Evolutionary conservation across 2,113 vertebrate species (phyloP), one percentile per base, ranked within the genome.

Genomic region (Ctenodactylus gundi): DNA sequence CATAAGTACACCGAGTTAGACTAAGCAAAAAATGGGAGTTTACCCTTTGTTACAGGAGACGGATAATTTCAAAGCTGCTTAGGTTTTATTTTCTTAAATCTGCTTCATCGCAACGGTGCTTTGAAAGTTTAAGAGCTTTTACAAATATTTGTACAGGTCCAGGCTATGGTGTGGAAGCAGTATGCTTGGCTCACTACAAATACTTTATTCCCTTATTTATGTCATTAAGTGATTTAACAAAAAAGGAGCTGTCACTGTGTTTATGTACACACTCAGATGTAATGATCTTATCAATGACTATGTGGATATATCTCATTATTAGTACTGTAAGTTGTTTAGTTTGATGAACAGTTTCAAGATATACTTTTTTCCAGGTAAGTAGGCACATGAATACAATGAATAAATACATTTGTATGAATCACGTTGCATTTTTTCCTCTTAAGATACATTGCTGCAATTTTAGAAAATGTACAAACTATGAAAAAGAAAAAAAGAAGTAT

Each of bases 201-300:
- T 60, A 67, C 31, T 84, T 88, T 78, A 21, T 73, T 91, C 91
- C 25, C 23, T 58, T 70, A 65, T 91, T 88, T 80, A 53, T 65
- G 4, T 90, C 68, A 25, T 84, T 65, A 64, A 51, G 3, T 55
- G 13, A 23, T 72, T 77, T 53, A 9, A 87, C n/a, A 60, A 20
- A 77, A 76, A 57, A 41, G 29, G 36, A 68, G 23, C 60, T 67
- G 2, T 58, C 53, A 87, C 41, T 44, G 67, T 27, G 31, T n/a
- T n/a, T n/a, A n/a, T n/a, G n/a, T n/a, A n/a, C n/a, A n/a, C n/a
- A n/a, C n/a, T n/a, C 46, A 72, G 78, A 60, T 51, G 58, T 53
- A 65, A 60, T 46, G 10, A n/a, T 73, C 14, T 72, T 80, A 34
- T 85, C 85, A 4, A 60, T 67, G 84, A 58, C 27, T 23, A 62